Evolutionary conservation across 2,888 invertebrate species (phyloP).

Genomic region (Polydrusus tereticollis): DNA sequence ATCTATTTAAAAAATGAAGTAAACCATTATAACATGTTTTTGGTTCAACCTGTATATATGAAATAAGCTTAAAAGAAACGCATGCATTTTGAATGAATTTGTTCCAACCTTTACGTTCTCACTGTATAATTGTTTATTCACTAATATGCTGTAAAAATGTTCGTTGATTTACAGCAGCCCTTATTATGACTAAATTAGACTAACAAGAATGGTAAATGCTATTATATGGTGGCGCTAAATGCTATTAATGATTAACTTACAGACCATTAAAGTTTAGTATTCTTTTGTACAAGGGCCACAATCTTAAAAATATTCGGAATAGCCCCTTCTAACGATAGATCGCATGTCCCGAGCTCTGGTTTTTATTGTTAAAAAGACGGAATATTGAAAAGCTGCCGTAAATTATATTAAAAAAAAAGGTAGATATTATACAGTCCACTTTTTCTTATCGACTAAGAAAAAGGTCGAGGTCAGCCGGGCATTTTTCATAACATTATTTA

Average conservation of each 20-base stretch:
- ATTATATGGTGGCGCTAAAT: neutral
- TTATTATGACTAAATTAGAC: slow-evolving; percentile 1
- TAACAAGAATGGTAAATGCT: neutral
- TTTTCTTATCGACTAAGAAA: slow-evolving; percentile 33
- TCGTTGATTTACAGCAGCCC: neutral
- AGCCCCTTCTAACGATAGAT: slow-evolving; percentile 28
- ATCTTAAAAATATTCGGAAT: neutral
- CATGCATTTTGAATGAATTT: no score
- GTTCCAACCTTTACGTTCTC: no score
- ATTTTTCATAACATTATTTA: slow-evolving; percentile 43
- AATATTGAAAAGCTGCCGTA: slow-evolving; percentile 42
- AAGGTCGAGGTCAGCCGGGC: slow-evolving; percentile 43
- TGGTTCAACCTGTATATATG: no score
- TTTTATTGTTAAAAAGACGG: slow-evolving; percentile 35
- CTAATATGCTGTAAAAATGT: neutral
- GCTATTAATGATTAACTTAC: slow-evolving; percentile 3
- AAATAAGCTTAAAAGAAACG: no score
- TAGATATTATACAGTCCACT: slow-evolving; percentile 41
- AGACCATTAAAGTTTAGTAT: slow-evolving; percentile 10
- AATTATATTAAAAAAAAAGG: slow-evolving; percentile 34
- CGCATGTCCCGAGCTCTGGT: slow-evolving; percentile 31
- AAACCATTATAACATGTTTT: no score
- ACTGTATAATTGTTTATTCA: no score
- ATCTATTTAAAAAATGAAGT: no score
- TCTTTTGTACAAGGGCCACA: neutral